Percentiles rank a stretch among this genome's conserved stretches.
Evolutionary conservation across 2,113 vertebrate genomes (phyloP).

Genomic region (Poicephalus gulielmi): DNA sequence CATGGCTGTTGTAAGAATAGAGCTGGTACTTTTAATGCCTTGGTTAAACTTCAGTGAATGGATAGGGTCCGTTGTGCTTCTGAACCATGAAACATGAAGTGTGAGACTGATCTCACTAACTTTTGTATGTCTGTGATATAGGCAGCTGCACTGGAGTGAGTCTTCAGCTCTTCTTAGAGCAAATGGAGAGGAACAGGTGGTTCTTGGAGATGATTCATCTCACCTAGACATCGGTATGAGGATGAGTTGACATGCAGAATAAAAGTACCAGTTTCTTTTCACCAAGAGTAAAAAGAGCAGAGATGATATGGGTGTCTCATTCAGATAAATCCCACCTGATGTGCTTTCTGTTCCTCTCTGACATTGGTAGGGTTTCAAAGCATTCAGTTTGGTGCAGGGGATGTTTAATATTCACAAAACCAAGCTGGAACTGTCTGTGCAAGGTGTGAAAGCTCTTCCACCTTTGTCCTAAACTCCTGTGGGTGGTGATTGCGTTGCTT

Average conservation of each 20-base stretch:
- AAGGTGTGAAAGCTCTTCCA: not conserved
- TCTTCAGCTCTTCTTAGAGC: not conserved
- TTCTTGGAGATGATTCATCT: not conserved
- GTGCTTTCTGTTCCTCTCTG: not conserved
- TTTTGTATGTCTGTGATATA: not conserved
- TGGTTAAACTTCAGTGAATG: not conserved
- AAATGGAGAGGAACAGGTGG: not conserved
- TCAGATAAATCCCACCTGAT: not conserved
- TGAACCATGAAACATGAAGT: not conserved
- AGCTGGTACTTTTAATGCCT: not conserved
- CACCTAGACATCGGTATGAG: not conserved
- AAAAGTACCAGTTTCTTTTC: not conserved
- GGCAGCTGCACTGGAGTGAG: not conserved
- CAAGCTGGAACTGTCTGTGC: not conserved
- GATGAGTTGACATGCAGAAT: not conserved
- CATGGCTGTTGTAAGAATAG: not conserved
- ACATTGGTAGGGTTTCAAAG: not conserved
- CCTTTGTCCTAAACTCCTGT: not conserved
- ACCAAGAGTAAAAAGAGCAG: not conserved
- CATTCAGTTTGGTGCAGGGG: not conserved
- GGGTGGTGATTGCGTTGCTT: rapidly evolving
- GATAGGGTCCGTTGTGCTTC: not conserved
- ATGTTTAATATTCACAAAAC: not conserved
- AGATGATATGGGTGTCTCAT: not conserved
- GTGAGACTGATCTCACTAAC: not conserved